Conservation (phyloP, 1,140 invertebrate species). For the Zaprionus nigranus region DNA sequence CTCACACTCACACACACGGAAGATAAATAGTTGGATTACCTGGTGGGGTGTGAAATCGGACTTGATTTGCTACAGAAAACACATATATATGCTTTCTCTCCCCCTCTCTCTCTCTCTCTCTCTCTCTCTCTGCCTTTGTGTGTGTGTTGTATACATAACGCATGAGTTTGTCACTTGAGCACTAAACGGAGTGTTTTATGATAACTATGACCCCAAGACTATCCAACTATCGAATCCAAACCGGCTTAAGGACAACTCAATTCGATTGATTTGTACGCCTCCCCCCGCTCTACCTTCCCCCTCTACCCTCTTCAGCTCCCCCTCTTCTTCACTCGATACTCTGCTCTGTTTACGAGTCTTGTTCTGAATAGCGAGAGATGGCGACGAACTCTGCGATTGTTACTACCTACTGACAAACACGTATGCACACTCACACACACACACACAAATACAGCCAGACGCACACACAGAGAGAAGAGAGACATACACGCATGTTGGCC, state of each 20-base stretch:
- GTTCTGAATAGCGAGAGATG: slow-evolving; percentile 27
- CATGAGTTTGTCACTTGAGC: slow-evolving; percentile 26
- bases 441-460: not conserved
- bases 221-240: slow-evolving; percentile 35
- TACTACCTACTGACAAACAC: slow-evolving; percentile 1
- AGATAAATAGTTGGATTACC: slow-evolving; percentile 56
- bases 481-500: not conserved
- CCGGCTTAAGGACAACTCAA: slow-evolving; percentile 72
- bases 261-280: slow-evolving; percentile 52
- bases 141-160: slow-evolving; percentile 37
- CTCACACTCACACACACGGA: slow-evolving; percentile 49
- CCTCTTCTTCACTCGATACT: not conserved
- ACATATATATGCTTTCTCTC: not conserved
- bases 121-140: not conserved
- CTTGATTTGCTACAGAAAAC: not conserved
- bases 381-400: slow-evolving; percentile 58
- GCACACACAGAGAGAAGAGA: not conserved
- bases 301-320: not conserved
- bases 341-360: slow-evolving; percentile 52
- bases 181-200: slow-evolving; percentile 55
- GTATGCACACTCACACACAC: not conserved
- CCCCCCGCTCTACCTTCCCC: not conserved
- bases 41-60: slow-evolving; percentile 3
- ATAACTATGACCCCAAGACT: slow-evolving; percentile 71
- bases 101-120: too few relatives aligned